These are phyloP conservation scores for Rhinoptilus africanus DNA, from an alignment of 2,113 vertebrate genomes.

Conservation along the genomic window DNA sequence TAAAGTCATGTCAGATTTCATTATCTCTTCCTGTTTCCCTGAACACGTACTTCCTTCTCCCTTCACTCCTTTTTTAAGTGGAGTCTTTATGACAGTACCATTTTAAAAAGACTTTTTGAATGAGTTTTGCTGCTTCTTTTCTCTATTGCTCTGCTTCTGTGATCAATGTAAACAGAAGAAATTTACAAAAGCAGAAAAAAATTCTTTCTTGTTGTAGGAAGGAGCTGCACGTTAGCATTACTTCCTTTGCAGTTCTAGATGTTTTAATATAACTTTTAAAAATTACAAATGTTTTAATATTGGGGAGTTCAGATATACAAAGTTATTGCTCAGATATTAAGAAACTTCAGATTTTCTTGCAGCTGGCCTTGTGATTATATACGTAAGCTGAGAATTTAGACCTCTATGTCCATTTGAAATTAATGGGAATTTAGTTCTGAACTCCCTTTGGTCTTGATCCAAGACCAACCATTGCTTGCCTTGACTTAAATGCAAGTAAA, in stretches of 20 bases:
- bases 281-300: background rate
- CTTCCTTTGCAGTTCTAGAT: background rate
- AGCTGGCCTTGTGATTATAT: background rate
- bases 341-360: background rate
- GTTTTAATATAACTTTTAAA: background rate
- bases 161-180: background rate
- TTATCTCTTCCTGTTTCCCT: background rate
- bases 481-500: background rate
- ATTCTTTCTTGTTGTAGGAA: background rate
- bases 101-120: background rate
- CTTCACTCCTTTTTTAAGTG: background rate
- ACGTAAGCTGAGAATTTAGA: background rate
- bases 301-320: background rate
- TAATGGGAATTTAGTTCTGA: constrained; percentile 39
- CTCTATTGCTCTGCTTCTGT: background rate
- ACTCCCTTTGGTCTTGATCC: constrained; percentile 26
- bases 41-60: background rate
- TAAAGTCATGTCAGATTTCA: background rate
- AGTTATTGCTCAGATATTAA: background rate
- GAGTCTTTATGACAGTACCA: background rate
- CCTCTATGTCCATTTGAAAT: constrained; percentile 31
- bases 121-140: background rate
- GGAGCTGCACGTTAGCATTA: background rate
- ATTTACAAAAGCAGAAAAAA: background rate
- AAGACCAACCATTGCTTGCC: constrained; percentile 7